Evolutionary conservation across 2,797 vertebrate genomes (phyloP).

Genomic region (Acanthurus lineatus): DNA sequence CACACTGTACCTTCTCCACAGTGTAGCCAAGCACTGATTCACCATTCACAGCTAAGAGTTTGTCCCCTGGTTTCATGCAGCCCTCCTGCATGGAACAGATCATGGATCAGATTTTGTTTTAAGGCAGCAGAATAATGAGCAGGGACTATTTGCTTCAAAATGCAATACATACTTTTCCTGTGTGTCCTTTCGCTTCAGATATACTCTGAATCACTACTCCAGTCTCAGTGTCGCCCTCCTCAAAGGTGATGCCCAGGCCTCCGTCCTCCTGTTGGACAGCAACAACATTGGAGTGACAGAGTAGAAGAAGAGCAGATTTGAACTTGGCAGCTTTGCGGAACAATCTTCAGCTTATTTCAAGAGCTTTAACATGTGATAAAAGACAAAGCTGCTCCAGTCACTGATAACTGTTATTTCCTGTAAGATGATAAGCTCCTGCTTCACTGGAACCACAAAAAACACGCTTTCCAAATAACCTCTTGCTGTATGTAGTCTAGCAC

Average conservation of each 20-base stretch:
- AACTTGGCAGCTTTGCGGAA: neutral
- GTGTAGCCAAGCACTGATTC: constrained; percentile 88
- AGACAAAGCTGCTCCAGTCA: constrained; percentile 12
- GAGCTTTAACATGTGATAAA: neutral
- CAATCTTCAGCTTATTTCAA: neutral
- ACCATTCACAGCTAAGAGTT: constrained; percentile 89
- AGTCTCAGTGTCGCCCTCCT: constrained; percentile 84
- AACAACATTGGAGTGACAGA: neutral
- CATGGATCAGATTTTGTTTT: neutral
- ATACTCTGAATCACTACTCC: constrained; percentile 88
- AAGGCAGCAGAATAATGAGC: neutral
- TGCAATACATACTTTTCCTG: constrained; percentile 81
- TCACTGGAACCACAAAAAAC: constrained; percentile 3
- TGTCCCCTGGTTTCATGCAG: constrained; percentile 88
- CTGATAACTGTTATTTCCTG: constrained; percentile 15
- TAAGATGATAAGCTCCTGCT: constrained; percentile 33
- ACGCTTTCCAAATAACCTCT: neutral
- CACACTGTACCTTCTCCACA: constrained; percentile 87
- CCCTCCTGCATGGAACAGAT: constrained; percentile 85
- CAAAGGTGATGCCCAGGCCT: constrained; percentile 88
- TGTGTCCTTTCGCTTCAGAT: constrained; percentile 85
- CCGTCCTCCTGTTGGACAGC: constrained; percentile 87
- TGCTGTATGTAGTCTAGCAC: neutral
- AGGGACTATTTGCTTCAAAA: neutral
- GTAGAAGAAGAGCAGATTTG: neutral